A percentile compares a stretch with the other conserved stretches of the same genome.
phyloP scores from a whole-genome alignment of 2,113 vertebrate species.

The Axis porcinus region DNA sequence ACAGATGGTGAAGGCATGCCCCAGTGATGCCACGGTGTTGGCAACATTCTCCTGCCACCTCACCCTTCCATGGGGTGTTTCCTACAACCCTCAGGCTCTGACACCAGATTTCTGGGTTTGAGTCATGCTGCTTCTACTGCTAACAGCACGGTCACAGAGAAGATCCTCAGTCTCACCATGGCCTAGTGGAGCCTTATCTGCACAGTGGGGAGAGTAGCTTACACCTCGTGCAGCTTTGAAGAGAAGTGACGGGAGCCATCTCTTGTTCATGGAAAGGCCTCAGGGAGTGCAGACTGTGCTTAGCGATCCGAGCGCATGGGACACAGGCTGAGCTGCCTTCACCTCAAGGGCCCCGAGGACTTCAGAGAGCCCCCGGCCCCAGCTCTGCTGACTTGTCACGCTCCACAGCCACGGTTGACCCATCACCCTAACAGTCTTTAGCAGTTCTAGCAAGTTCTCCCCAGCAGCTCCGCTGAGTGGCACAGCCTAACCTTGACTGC shows the following conservation, averaged over 20 bases:
- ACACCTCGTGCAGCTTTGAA: rapidly evolving
- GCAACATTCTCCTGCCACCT: neutral
- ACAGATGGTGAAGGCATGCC: rapidly evolving
- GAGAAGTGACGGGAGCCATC: neutral
- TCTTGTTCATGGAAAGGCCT: neutral
- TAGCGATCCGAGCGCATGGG: neutral
- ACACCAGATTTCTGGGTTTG: neutral
- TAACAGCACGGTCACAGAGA: neutral
- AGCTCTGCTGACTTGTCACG: neutral
- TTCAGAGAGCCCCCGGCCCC: neutral
- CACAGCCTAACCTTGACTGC: neutral
- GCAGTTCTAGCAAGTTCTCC: neutral
- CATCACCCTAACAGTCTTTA: neutral
- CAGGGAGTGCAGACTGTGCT: no score
- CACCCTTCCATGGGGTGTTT: neutral
- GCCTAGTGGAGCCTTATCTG: neutral
- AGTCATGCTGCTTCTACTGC: neutral
- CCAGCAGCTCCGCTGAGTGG: neutral
- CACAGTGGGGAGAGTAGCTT: neutral
- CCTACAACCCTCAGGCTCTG: neutral
- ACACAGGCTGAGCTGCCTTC: neutral
- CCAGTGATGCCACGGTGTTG: neutral
- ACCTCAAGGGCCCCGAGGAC: neutral
- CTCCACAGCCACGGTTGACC: neutral
- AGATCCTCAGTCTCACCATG: neutral